Conservation (phyloP, 2,113 vertebrate species). For the Sakesphorus luctuosus region DNA sequence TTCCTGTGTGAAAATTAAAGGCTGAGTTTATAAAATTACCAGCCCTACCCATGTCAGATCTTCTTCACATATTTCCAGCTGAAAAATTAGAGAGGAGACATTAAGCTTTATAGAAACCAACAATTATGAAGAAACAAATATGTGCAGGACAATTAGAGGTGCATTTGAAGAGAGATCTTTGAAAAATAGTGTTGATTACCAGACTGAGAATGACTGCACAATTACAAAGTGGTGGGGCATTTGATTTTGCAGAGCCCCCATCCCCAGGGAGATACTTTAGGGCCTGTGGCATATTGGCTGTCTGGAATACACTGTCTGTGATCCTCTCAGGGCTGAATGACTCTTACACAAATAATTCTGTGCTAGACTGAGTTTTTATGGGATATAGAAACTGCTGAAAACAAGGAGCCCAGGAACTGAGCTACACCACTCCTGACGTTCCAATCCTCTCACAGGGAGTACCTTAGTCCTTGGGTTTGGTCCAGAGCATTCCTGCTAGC, state of each 20-base stretch:
- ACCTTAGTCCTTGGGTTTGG: neutral
- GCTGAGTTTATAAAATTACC: constrained; percentile 46
- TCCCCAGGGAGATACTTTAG: neutral
- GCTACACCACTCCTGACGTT: neutral
- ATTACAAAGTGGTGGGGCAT: neutral
- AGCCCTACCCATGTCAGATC: constrained; percentile 29
- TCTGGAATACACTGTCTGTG: neutral
- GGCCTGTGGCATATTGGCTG: neutral
- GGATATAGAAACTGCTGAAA: neutral
- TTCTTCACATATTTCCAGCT: constrained; percentile 25
- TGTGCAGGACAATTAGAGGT: constrained; percentile 14
- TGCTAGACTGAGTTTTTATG: neutral
- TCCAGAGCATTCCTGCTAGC: neutral
- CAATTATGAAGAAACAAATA: constrained; percentile 34
- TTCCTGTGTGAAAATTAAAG: constrained; percentile 57
- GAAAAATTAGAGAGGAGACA: constrained; percentile 45
- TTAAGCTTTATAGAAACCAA: constrained; percentile 31
- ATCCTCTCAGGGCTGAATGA: neutral
- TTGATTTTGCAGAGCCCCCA: neutral
- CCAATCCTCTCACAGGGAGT: neutral
- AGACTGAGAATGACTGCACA: neutral
- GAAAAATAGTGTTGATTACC: neutral
- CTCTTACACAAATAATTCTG: neutral
- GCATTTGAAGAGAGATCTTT: constrained; percentile 19
- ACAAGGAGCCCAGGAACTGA: neutral